Conservation (phyloP, 2,888 invertebrate species). For the Urechis unicinctus region DNA sequence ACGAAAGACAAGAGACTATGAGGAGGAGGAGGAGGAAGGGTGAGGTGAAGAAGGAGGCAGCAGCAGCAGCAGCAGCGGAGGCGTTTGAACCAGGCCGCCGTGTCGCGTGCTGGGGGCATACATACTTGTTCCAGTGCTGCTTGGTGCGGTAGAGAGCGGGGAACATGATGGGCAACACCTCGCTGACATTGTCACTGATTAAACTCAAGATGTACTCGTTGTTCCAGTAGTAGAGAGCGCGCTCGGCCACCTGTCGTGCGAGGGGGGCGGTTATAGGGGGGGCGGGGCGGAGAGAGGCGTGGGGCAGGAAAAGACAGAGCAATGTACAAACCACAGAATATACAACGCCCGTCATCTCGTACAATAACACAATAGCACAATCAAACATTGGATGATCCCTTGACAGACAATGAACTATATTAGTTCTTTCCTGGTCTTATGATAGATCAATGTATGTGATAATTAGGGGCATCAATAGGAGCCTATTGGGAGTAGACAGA, state of each 20-base stretch:
- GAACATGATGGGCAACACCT: conserved; percentile 99
- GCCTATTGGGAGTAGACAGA: no score
- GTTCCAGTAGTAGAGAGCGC: conserved; percentile 98
- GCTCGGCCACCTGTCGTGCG: conserved; percentile 96
- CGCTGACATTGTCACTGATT: conserved; percentile 95
- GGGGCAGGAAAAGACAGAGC: background rate
- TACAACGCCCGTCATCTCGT: background rate
- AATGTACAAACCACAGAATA: background rate
- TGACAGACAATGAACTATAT: no score
- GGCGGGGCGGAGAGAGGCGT: no score
- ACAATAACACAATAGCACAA: background rate
- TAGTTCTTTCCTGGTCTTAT: no score
- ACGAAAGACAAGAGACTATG: background rate
- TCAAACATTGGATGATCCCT: background rate
- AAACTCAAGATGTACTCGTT: conserved; percentile 98
- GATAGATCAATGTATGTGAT: no score
- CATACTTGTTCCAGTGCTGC: conserved; percentile 93
- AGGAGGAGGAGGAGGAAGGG: background rate
- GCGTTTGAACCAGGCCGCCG: no score
- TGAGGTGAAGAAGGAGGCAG: no score
- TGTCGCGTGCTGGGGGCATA: no score
- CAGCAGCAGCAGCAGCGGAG: no score
- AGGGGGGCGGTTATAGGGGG: no score
- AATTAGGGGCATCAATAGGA: no score
- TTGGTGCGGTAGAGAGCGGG: conserved; percentile 95